Evolutionary conservation across 2,113 vertebrate species (phyloP), one percentile per base, ranked within the genome.

Genomic region (Axis porcinus): DNA sequence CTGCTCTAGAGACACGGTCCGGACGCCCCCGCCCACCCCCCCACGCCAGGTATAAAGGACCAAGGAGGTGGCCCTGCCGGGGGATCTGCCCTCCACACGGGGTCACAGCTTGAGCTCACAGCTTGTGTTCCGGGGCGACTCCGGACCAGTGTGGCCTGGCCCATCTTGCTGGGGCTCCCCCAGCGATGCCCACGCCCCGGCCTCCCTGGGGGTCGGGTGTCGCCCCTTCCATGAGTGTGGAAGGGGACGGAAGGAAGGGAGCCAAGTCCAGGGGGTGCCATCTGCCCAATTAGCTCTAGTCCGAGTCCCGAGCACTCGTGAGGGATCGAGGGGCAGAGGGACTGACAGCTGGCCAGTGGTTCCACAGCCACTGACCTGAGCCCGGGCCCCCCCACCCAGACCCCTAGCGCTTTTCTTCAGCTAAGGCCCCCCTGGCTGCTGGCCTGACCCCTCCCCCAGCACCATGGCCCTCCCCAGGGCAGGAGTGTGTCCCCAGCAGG

Each of bases 221-320:
- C 0, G 8, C 9, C n/a, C 13, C 15, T 64, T 17, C 43, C 25
- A 1, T 0, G 14, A 1, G 0, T 4, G 1, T 3, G 1, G 70
- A 10, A 23, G 14, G 58, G 28, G 45, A 7, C 13, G 36, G 60
- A 40, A 2, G 27, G 30, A 47, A 33, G 83, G 55, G 47, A 8
- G 28, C 14, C 74, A 0, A 1, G 6, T 3, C 4, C 7, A 3
- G 30, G 28, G 12, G 0, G 3, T 28, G 30, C 14, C 14, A 11
- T 47, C 40, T 8, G 36, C 15, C 50, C 5, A 4, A 1, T 1
- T 0, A 25, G 50, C 60, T 57, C 50, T 1, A 3, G 5, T 3
- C 86, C 12, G 3, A 12, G 40, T 43, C 33, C 11, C 0, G 23
- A 19, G 85, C 7, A 2, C 27, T 21, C 3, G 0, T 2, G 82